Conservation (phyloP, 2,888 invertebrate species). For the Chrysolina haemoptera region DNA sequence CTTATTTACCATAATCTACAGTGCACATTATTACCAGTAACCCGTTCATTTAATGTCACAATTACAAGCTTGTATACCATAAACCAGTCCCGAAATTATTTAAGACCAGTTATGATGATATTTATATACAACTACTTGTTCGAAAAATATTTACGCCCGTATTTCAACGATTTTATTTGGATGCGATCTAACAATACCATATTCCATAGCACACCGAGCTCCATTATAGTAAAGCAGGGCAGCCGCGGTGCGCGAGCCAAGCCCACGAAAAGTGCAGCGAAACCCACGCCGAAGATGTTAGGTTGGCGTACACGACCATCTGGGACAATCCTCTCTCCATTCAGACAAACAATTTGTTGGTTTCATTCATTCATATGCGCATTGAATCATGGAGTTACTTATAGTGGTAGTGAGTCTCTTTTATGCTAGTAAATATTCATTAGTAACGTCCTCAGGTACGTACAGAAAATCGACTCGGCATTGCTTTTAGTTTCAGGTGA, state of each 20-base stretch:
- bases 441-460: neutral
- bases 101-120: slow-evolving; percentile 34
- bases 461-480: neutral
- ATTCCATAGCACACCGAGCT: slow-evolving; percentile 24
- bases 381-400: slow-evolving; percentile 5
- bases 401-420: neutral
- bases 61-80: slow-evolving; percentile 39
- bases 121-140: slow-evolving; percentile 16
- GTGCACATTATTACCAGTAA: slow-evolving; percentile 40
- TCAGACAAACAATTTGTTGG: slow-evolving; percentile 44
- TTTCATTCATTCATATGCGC: slow-evolving; percentile 42
- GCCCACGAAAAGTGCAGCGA: slow-evolving; percentile 44
- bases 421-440: slow-evolving; percentile 42
- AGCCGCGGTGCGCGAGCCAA: slow-evolving; percentile 44
- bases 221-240: slow-evolving; percentile 29
- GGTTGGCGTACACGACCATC: slow-evolving; percentile 46
- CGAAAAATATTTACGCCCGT: slow-evolving; percentile 4
- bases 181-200: slow-evolving; percentile 21
- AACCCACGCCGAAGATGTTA: slow-evolving; percentile 43
- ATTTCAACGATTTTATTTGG: slow-evolving; percentile 17
- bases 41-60: slow-evolving; percentile 41
- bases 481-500: too few relatives aligned
- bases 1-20: slow-evolving; percentile 26
- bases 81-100: slow-evolving; percentile 42
- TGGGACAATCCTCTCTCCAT: slow-evolving; percentile 41